Evolutionary conservation across 2,797 vertebrate species (phyloP).

Genomic region (Brotula barbata): DNA sequence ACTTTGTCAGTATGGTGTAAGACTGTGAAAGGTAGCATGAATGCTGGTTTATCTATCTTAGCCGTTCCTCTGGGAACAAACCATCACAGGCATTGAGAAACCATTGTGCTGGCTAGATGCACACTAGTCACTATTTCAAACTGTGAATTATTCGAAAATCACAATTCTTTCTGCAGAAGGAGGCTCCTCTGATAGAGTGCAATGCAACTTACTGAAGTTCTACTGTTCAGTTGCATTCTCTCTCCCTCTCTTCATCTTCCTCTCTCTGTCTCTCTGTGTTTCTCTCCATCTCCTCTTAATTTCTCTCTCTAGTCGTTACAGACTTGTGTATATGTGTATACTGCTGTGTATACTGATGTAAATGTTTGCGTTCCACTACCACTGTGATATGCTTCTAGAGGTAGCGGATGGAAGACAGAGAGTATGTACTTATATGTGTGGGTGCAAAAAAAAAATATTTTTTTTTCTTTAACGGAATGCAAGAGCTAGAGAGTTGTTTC

Average conservation of each 20-base stretch:
- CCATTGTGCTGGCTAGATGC: conserved; percentile 52
- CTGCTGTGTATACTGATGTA: conserved; percentile 77
- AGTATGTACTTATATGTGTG: conserved; percentile 65
- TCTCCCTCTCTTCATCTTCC: conserved; percentile 23
- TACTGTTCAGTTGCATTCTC: conserved; percentile 40
- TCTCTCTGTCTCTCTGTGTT: conserved; percentile 18
- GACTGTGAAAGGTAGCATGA: conserved; percentile 60
- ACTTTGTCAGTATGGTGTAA: conserved; percentile 25
- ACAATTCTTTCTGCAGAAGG: conserved; percentile 54
- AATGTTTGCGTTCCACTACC: conserved; percentile 80
- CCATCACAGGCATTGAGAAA: conserved; percentile 52
- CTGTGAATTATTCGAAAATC: conserved; percentile 72
- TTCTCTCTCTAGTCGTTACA: conserved; percentile 57
- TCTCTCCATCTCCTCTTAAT: conserved; percentile 35
- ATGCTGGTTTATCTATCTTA: conserved; percentile 44
- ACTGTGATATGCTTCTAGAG: conserved; percentile 79
- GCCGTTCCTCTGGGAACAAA: conserved; percentile 30
- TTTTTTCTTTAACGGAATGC: conserved; percentile 58
- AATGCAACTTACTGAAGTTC: conserved; percentile 42
- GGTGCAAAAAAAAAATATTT: conserved; percentile 57
- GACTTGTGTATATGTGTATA: conserved; percentile 79
- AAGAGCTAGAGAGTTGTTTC: conserved; percentile 70
- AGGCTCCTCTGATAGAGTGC: conserved; percentile 57
- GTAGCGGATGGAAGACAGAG: conserved; percentile 73
- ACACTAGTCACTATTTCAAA: conserved; percentile 68